phyloP scores from a whole-genome alignment of 2,113 vertebrate genomes.

The Ammodytes dubius region DNA sequence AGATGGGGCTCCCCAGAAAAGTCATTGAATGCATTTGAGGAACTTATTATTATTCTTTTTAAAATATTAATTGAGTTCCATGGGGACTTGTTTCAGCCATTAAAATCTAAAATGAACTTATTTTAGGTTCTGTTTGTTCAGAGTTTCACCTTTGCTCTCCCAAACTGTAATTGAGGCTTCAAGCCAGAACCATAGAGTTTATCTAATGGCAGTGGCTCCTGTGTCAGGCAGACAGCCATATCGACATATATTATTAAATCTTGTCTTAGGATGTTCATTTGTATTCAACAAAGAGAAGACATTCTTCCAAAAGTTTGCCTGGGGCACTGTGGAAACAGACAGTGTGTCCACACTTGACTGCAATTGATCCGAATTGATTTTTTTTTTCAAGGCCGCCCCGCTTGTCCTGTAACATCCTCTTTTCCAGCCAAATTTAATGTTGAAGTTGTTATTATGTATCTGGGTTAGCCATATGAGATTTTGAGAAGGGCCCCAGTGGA shows the following conservation, averaged over 20 bases:
- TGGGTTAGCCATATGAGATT: constrained; percentile 24
- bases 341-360: constrained; percentile 33
- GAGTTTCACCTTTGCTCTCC: constrained; percentile 49
- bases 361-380: constrained; percentile 56
- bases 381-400: constrained; percentile 38
- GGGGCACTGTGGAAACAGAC: constrained; percentile 45
- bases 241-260: constrained; percentile 45
- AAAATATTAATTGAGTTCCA: neutral
- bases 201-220: constrained; percentile 37
- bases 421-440: constrained; percentile 50
- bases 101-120: constrained; percentile 24
- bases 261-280: constrained; percentile 50
- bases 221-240: constrained; percentile 44
- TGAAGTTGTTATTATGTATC: constrained; percentile 44
- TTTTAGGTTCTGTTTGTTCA: constrained; percentile 13
- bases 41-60: neutral
- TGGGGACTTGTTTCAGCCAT: neutral
- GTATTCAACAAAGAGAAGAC: constrained; percentile 58
- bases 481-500: constrained; percentile 30
- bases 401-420: constrained; percentile 36
- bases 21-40: neutral
- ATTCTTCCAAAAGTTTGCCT: constrained; percentile 31
- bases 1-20: neutral
- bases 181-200: constrained; percentile 27
- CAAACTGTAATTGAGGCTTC: constrained; percentile 35